Conservation (phyloP, 2,888 invertebrate species). For the Lampropteryx suffumata region DNA sequence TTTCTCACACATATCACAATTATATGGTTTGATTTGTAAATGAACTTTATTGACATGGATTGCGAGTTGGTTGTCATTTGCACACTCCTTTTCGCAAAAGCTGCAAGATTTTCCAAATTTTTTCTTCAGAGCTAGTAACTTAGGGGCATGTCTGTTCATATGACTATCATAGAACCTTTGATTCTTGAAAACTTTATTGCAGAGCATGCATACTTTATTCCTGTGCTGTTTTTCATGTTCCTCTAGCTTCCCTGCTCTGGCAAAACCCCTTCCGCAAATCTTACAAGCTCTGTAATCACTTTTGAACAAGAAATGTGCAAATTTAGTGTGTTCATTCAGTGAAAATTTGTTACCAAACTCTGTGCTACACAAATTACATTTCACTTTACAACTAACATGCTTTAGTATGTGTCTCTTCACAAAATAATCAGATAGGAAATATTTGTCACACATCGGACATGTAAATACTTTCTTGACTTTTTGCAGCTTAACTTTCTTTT, state of each 20-base stretch:
- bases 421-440: constrained; percentile 70
- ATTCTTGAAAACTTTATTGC: constrained; percentile 54
- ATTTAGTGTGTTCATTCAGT: constrained; percentile 65
- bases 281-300: constrained; percentile 46
- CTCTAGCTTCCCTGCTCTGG: constrained; percentile 41
- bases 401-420: constrained; percentile 61
- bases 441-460: constrained; percentile 65
- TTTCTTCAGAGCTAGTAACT: constrained; percentile 44
- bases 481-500: constrained; percentile 45
- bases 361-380: constrained; percentile 51
- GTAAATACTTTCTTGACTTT: constrained; percentile 44
- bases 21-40: constrained; percentile 71
- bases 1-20: constrained; percentile 72
- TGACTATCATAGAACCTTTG: constrained; percentile 56
- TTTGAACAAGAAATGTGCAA: constrained; percentile 53
- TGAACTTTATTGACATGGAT: constrained; percentile 72
- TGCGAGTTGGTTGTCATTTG: constrained; percentile 62
- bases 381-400: constrained; percentile 48
- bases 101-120: constrained; percentile 57
- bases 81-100: constrained; percentile 68
- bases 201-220: constrained; percentile 54
- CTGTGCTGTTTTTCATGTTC: constrained; percentile 53
- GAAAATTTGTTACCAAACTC: constrained; percentile 61
- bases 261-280: constrained; percentile 56
- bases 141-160: constrained; percentile 56